phyloP scores from a whole-genome alignment of 2,888 invertebrate genomes.

The Trachelus stipa region DNA sequence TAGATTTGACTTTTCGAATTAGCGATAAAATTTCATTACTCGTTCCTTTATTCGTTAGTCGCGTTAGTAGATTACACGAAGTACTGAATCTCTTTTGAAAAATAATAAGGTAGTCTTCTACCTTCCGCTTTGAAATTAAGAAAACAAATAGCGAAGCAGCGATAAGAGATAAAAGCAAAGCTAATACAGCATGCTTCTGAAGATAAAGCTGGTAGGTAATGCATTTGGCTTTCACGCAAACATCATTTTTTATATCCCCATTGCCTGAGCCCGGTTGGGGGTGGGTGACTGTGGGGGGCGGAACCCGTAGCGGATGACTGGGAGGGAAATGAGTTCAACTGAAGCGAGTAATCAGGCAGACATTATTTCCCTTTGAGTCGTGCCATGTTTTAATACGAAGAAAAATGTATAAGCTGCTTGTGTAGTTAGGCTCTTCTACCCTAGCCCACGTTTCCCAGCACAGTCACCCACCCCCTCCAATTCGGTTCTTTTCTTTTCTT shows the following conservation, averaged over 20 bases:
- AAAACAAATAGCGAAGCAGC: constrained; percentile 49
- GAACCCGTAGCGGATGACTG: constrained; percentile 13
- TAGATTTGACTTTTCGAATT: background rate
- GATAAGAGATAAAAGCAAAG: constrained; percentile 62
- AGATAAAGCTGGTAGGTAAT: constrained; percentile 63
- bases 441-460: background rate
- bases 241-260: constrained; percentile 65
- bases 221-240: constrained; percentile 66
- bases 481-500: background rate
- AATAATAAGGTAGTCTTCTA: background rate
- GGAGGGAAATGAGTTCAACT: constrained; percentile 51
- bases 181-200: constrained; percentile 61
- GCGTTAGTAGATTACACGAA: background rate
- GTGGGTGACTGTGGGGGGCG: constrained; percentile 11
- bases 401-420: constrained; percentile 58
- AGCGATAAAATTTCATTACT: background rate
- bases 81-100: background rate
- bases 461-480: background rate
- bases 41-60: background rate
- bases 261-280: constrained; percentile 35
- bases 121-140: constrained; percentile 37
- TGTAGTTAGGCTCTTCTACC: constrained; percentile 16
- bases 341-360: constrained; percentile 66
- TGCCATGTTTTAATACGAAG: constrained; percentile 61
- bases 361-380: constrained; percentile 66